Evolutionary conservation across 2,113 vertebrate species (phyloP).

Genomic region (Tapirus terrestris): DNA sequence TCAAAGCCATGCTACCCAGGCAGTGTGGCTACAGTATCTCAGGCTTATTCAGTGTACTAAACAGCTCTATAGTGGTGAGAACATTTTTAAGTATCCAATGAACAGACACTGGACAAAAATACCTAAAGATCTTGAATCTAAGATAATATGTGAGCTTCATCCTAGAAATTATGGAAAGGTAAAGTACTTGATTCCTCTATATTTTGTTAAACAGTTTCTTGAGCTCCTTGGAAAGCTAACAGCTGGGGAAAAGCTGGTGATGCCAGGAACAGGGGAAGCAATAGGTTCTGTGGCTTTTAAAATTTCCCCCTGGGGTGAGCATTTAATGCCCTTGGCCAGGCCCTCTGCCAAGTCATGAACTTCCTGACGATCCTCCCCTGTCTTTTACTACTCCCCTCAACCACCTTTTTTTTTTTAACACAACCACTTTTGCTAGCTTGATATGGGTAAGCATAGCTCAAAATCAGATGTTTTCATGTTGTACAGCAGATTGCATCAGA

Average conservation of each 20-base stretch:
- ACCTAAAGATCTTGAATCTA: neutral
- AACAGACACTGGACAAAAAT: neutral
- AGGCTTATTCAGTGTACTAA: neutral
- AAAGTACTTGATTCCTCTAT: neutral
- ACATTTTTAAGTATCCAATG: neutral
- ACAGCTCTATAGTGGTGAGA: neutral
- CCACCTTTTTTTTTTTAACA: neutral
- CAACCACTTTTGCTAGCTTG: neutral
- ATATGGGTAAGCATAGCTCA: neutral
- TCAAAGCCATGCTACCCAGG: neutral
- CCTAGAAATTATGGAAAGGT: neutral
- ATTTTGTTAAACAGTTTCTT: neutral
- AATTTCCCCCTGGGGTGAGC: neutral
- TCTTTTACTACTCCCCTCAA: neutral
- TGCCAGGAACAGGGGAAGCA: neutral
- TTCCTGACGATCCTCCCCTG: neutral
- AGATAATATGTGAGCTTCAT: neutral
- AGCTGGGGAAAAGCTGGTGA: no score
- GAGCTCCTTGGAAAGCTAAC: neutral
- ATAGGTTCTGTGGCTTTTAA: neutral
- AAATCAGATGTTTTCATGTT: neutral
- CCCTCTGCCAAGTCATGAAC: neutral
- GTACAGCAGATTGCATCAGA: neutral
- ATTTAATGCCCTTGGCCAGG: neutral
- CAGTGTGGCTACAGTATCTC: neutral